Base-by-base conservation (phyloP, 2,113 vertebrate genomes). In the Hippocampus guttulatus region DNA sequence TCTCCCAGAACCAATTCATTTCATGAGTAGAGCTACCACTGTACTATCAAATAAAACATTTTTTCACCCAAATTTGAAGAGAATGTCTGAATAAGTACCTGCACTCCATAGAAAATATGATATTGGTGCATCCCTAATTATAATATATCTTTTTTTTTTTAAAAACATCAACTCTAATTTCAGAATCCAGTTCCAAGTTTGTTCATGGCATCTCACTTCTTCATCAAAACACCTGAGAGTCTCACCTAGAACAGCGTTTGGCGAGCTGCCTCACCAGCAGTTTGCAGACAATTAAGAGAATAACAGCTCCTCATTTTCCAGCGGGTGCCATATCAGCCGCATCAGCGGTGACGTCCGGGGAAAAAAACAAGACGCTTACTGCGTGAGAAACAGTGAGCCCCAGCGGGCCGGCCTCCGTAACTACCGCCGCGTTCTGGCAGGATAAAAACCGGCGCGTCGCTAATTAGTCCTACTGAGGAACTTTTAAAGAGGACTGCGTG, bases 371-470 rank as follows among this genome's bases (percentile, higher is more conserved):
- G 64, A 45, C 64, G 64, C 64, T 65, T 65, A 65, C 64, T 65
- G 64, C 25, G 64, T 47, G 64, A 65, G 64, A 65, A 65, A 27
- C 64, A 9, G 5, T 25, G 65, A 5, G 71, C 86, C 85, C 87
- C 88, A 87, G 52, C 71, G 77, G 86, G 81, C 71, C 62, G 58
- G 69, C 81, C 74, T 91, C 74, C 73, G 78, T 81, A 84, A 81
- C 80, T 67, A 82, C 64, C 76, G 78, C 85, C 82, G 75, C 71
- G 81, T 81, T 81, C 27, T 38, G 73, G 65, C 78, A 67, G 79
- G 81, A 87, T 38, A 38, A 77, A 81, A 85, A 74, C 80, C 77
- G 76, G 75, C 52, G 21, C 66, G 69, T 61, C 61, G 69, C 77
- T 88, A 90, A 89, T 88, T 88, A 87, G 79, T 79, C 57, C 72